A percentile compares a stretch with the other conserved stretches of the same genome.
Evolutionary conservation across 2,113 vertebrate species (phyloP).

Genomic region (Chlorodrepanis virens): DNA sequence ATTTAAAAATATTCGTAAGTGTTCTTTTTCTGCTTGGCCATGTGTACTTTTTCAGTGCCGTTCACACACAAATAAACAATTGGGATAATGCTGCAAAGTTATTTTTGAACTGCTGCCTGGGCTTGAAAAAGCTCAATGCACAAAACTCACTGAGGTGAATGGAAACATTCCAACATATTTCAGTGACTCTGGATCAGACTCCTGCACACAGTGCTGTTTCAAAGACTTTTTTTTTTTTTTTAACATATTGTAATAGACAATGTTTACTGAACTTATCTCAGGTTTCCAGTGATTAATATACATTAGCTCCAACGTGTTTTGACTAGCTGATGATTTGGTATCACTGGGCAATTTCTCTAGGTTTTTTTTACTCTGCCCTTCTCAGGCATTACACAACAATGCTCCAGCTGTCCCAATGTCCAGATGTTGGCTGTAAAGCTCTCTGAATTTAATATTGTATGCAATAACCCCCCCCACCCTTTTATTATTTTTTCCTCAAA

Average conservation of each 20-base stretch:
- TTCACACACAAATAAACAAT: conserved; percentile 49
- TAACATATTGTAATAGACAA: not conserved
- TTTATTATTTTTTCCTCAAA: conserved; percentile 34
- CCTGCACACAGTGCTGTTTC: not conserved
- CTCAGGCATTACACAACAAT: conserved; percentile 54
- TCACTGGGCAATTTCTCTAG: conserved; percentile 2
- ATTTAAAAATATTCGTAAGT: conserved; percentile 29
- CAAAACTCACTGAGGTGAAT: conserved; percentile 33
- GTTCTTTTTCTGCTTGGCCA: conserved; percentile 24
- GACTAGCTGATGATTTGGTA: conserved; percentile 55
- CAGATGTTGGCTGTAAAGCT: conserved; percentile 76
- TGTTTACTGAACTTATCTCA: conserved; percentile 46
- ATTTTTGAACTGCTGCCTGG: conserved; percentile 39
- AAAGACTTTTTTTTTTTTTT: not conserved
- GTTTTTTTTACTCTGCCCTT: conserved; percentile 18
- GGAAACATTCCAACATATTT: conserved; percentile 39
- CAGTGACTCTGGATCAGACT: conserved; percentile 18
- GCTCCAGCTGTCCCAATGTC: conserved; percentile 69
- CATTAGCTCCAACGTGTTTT: not conserved
- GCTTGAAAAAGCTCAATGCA: conserved; percentile 14
- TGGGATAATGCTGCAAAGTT: conserved; percentile 6
- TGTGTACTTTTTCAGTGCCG: not conserved
- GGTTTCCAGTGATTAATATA: conserved; percentile 51
- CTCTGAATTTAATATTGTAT: conserved; percentile 66
- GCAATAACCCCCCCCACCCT: not conserved